Base-by-base conservation (phyloP, 2,113 vertebrate species). In the Notarius lentiginosus region DNA sequence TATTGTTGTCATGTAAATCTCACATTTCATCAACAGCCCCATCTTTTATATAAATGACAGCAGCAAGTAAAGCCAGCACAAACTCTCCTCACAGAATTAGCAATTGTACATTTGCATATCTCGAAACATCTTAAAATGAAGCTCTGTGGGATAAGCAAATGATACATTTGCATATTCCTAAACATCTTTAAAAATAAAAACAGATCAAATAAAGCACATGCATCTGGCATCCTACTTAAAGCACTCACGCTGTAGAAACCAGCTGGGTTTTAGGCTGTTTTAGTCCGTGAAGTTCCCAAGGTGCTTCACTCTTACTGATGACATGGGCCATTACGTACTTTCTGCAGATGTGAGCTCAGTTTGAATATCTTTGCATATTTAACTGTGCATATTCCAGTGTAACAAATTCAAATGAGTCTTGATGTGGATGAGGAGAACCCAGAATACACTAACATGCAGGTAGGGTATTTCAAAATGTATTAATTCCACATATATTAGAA, bases 331-430 rank as follows among this genome's bases (percentile, higher is more conserved):
- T 79, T 24, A 30, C 56, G n/a, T 11, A 82, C 82, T 89, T 84
- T 85, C 76, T 90, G 85, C 90, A 92, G 91, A 90, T 93, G 90
- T 89, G 90, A 90, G 91, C 89, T 88, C 72, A 27, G 61, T 84
- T 53, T 84, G 90, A 89, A 91, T 90, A 89, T 90, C 76, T 92
- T 88, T 91, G 90, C 91, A 94, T 90, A 90, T 89, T 90, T 90
- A 79, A 87, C 55, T 49, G 72, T 88, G 90, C 66, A 91, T 92
- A 86, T 88, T 89, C 86, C 87, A 89, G 90, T 82, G 88, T 20
- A 81, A 88, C 87, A 77, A 85, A 63, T 70, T 58, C 83, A 79
- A 83, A 83, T 65, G 53, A 65, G 30, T 51, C 87, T 87, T 85
- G 82, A 90, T 89, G 88, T 55, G 51, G 63, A 86, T 87, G 7